Conservation (phyloP, 2,888 invertebrate species). For the Metacarcinus magister region DNA sequence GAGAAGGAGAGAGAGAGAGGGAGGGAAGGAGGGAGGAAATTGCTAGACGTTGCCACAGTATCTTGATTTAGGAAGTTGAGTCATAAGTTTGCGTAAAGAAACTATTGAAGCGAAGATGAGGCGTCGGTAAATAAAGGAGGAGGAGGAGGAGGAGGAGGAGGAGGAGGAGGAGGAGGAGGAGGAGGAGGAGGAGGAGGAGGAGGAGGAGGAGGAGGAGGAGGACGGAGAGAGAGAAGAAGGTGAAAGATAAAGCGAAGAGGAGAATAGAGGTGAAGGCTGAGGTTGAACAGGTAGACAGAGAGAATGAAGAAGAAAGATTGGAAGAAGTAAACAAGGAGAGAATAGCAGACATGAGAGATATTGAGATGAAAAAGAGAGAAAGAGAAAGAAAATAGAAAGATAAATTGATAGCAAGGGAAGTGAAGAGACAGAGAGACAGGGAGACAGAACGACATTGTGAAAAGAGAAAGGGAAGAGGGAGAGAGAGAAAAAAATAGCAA, state of each 20-base stretch:
- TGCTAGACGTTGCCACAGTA: constrained; percentile 43
- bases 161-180: background rate
- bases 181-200: background rate
- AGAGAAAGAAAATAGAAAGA: background rate
- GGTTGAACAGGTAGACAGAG: background rate
- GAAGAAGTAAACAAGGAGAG: background rate
- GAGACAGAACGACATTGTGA: background rate
- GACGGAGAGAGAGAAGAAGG: background rate
- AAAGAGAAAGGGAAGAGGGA: background rate
- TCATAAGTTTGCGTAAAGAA: constrained; percentile 14
- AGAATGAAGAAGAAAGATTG: background rate
- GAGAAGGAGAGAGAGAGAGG: background rate
- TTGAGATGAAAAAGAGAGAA: background rate
- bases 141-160: background rate
- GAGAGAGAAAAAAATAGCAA: background rate
- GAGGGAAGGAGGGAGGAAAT: background rate
- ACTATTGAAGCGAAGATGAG: background rate
- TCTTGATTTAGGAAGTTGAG: constrained; percentile 30
- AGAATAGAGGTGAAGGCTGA: no score
- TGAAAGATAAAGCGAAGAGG: background rate
- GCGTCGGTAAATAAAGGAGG: background rate
- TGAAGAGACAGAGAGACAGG: background rate
- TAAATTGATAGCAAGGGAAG: background rate
- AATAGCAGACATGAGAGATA: background rate
- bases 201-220: background rate